phyloP scores from a whole-genome alignment of 2,888 invertebrate genomes.

The Marronus borbonicus region DNA sequence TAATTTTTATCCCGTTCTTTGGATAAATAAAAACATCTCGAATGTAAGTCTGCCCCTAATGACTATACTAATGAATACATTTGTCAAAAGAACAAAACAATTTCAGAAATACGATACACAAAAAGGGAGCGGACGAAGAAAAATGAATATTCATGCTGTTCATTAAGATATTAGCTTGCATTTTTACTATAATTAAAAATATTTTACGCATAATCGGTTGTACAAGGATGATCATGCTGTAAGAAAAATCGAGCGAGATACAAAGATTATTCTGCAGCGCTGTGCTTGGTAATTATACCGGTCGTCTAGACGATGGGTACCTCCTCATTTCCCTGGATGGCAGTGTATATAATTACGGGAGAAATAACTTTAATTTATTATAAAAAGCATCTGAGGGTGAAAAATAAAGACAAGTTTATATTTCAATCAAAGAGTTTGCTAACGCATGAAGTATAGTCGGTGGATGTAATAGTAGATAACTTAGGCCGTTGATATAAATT shows the following conservation, averaged over 20 bases:
- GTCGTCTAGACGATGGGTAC: slow-evolving; percentile 33
- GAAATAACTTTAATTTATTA: slow-evolving; percentile 43
- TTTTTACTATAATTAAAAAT: slow-evolving; percentile 44
- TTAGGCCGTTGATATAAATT: too few relatives aligned
- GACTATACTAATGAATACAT: slow-evolving; percentile 27
- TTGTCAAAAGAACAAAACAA: slow-evolving; percentile 29
- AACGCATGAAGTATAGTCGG: too few relatives aligned
- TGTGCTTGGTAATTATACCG: slow-evolving; percentile 18
- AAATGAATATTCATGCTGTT: slow-evolving; percentile 44
- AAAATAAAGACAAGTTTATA: neutral
- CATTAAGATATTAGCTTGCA: slow-evolving; percentile 46
- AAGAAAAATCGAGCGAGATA: neutral
- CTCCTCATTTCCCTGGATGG: slow-evolving; percentile 19
- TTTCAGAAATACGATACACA: slow-evolving; percentile 24
- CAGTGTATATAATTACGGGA: slow-evolving; percentile 16
- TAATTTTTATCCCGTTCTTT: slow-evolving; percentile 13
- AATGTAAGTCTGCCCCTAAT: slow-evolving; percentile 1
- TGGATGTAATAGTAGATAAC: too few relatives aligned
- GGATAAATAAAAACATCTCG: slow-evolving; percentile 14
- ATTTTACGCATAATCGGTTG: slow-evolving; percentile 42
- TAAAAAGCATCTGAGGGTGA: neutral
- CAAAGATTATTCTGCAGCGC: slow-evolving; percentile 10
- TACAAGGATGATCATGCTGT: neutral
- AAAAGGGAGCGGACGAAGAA: slow-evolving; percentile 18
- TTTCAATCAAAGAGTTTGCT: too few relatives aligned